Evolutionary conservation across 2,888 invertebrate genomes (phyloP), one percentile per base, ranked within the genome.

Genomic region (Boloria euphrosyne): DNA sequence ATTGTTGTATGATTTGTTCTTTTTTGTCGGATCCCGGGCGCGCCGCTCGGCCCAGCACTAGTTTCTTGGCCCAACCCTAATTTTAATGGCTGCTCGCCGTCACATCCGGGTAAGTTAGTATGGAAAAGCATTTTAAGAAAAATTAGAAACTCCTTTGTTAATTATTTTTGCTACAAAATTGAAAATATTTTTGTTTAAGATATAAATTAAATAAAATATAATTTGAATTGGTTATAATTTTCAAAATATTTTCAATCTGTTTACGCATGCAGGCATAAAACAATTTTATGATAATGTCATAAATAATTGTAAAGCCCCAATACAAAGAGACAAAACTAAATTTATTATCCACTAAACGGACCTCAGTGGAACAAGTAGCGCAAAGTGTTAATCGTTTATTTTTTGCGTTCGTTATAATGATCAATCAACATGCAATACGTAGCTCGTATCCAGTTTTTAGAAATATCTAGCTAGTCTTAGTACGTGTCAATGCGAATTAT

Each of bases 1-100:
- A 85, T 87, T 87, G 86, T 70, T 78, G 74, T 79, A 74, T 79
- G 77, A 83, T 83, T 87, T 78, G 76, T 79, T 78, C 75, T 80
- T 84, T 86, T 86, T 84, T 80, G 78, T 80, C 73, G 74, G 73
- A 73, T 74, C 80, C 77, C 80, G 79, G 86, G 87, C 86, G 85
- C 84, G 86, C 79, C 84, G 80, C 77, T 78, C 81, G 85, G 88
- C 87, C 89, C 88, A 84, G 84, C 92, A 90, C 90, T 89, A 89
- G 84, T 78, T 82, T 82, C 80, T 84, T 85, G 83, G 90, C 91
- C 91, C 92, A 91, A 87, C 93, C 93, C 92, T 91, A 92, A 92
- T 90, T 92, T 91, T 92, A 92, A 92, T 92, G 92, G 92, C 92
- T 88, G 91, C 91, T 87, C 75, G 78, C 79, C 81, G 80, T 80